Evolutionary conservation across 2,888 invertebrate genomes (phyloP).

Genomic region (Lumbricus terrestris): DNA sequence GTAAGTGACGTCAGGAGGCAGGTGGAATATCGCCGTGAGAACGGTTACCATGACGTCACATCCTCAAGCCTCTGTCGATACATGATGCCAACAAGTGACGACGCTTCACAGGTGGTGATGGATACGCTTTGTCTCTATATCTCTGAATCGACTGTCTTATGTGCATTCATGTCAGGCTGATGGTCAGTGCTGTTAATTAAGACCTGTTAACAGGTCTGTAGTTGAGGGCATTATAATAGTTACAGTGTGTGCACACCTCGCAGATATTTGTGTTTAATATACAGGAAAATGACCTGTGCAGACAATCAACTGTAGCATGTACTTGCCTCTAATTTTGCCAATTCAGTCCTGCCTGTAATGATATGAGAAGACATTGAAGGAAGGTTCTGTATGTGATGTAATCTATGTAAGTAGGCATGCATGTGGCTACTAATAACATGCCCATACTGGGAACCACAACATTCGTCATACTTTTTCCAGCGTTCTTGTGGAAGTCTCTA

Average conservation of each 20-base stretch:
- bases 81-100: conserved; percentile 44
- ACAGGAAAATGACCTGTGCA: too few species aligned
- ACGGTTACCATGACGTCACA: conserved; percentile 37
- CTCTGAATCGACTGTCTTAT: background rate
- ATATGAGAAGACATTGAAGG: background rate
- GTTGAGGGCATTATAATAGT: too few species aligned
- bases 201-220: too few species aligned
- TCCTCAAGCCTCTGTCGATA: conserved; percentile 46
- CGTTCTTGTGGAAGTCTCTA: too few species aligned
- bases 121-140: background rate
- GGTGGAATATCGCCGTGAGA: conserved; percentile 60
- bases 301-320: too few species aligned
- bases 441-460: too few species aligned
- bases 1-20: conserved; percentile 80
- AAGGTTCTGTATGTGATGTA: background rate
- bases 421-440: background rate
- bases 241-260: too few species aligned
- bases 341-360: too few species aligned
- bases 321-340: too few species aligned
- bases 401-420: background rate
- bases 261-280: too few species aligned
- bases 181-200: background rate
- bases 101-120: conserved; percentile 36
- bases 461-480: too few species aligned
- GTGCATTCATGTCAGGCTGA: background rate